Percentiles rank a stretch among this genome's conserved stretches.
Evolutionary conservation across 2,797 vertebrate species (phyloP).

Genomic region (Macropus fuliginosus): DNA sequence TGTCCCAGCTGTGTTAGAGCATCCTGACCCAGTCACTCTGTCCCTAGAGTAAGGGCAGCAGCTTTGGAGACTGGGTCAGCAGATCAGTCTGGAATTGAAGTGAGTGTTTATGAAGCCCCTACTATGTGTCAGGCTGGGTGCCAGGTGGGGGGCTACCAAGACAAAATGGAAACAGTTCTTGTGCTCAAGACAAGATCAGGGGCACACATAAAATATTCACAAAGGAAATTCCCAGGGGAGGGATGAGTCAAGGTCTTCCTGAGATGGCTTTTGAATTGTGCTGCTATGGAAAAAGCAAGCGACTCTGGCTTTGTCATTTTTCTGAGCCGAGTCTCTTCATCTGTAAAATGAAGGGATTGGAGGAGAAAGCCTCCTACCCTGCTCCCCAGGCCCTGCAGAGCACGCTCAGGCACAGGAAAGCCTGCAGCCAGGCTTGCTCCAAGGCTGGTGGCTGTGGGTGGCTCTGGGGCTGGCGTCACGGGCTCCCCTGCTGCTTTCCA

Average conservation of each 20-base stretch:
- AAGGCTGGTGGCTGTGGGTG: neutral
- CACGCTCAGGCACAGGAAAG: conserved; percentile 20
- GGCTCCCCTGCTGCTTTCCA: conserved; percentile 56
- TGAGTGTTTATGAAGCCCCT: neutral
- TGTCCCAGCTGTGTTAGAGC: neutral
- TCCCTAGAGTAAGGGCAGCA: neutral
- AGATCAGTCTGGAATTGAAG: neutral
- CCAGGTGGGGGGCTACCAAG: neutral
- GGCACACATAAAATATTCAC: neutral
- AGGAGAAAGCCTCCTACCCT: neutral
- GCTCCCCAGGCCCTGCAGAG: neutral
- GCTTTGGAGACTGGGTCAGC: neutral
- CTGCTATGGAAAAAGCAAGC: neutral
- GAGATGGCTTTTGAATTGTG: neutral
- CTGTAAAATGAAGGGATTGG: neutral
- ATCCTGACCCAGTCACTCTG: neutral
- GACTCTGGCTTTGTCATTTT: neutral
- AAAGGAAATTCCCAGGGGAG: neutral
- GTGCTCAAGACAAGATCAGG: neutral
- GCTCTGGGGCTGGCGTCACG: conserved; percentile 64
- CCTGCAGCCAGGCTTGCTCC: neutral
- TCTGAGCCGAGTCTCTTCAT: neutral
- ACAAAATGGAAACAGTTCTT: neutral
- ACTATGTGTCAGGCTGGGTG: neutral
- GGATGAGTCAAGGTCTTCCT: neutral